Evolutionary conservation across 2,888 invertebrate species (phyloP).

Genomic region (Machimus atricapillus): DNA sequence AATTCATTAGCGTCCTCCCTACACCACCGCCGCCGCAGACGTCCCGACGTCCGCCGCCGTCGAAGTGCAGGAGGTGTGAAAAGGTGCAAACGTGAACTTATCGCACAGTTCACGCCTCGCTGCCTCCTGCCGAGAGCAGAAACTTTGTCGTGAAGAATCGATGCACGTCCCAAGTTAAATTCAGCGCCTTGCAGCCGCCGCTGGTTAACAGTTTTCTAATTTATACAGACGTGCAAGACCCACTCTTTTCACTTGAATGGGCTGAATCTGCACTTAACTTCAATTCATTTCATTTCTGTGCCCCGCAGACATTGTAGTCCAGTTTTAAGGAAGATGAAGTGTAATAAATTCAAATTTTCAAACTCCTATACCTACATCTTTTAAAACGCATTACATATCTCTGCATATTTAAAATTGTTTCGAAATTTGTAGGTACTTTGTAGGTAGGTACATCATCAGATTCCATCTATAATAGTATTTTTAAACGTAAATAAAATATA

Average conservation of each 20-base stretch:
- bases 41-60: no score
- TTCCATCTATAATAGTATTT: no score
- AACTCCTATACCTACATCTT: no score
- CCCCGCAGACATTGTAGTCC: neutral
- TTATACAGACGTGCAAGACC: neutral
- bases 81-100: neutral
- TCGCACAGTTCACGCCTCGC: neutral
- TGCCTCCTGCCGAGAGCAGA: neutral
- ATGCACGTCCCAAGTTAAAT: neutral
- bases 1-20: neutral
- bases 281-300: neutral
- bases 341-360: neutral
- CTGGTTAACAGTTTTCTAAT: neutral
- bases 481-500: no score
- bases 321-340: no score
- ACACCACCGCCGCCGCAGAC: neutral
- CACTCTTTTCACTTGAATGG: neutral
- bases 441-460: no score
- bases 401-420: no score
- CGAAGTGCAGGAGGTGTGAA: neutral
- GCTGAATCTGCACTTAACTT: neutral
- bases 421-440: no score
- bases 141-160: neutral
- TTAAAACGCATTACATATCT: no score
- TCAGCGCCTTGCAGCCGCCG: neutral